Evolutionary conservation across 2,888 invertebrate species (phyloP).

Genomic region (Blastobasis lacticolella): DNA sequence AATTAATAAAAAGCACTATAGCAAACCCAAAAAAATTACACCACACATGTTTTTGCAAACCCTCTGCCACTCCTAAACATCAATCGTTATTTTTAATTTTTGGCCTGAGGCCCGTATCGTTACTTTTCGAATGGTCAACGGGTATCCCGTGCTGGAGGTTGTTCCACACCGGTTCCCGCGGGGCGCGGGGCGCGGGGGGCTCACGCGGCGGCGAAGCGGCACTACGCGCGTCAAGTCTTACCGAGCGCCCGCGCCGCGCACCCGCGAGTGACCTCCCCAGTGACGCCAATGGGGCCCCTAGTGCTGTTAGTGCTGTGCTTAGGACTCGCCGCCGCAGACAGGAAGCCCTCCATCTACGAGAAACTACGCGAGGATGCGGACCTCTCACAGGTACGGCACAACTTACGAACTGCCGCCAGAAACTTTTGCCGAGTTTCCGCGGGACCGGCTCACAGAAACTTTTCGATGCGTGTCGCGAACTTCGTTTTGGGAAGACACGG

Average conservation of each 20-base stretch:
- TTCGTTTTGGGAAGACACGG: no score
- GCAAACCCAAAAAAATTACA: background rate
- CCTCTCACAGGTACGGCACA: conserved; percentile 77
- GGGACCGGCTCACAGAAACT: no score
- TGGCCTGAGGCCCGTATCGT: background rate
- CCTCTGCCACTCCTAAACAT: background rate
- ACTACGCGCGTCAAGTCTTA: conserved; percentile 50
- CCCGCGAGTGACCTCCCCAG: background rate
- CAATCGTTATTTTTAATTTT: no score
- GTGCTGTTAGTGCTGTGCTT: conserved; percentile 55
- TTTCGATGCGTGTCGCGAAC: no score
- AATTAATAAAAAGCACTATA: background rate
- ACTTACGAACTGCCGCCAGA: conserved; percentile 25
- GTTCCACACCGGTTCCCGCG: conserved; percentile 21
- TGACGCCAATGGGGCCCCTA: conserved; percentile 21
- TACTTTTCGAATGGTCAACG: conserved; percentile 45
- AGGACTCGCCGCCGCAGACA: conserved; percentile 42
- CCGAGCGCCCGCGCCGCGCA: conserved; percentile 29
- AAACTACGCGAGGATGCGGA: conserved; percentile 78
- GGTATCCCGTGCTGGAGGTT: conserved; percentile 22
- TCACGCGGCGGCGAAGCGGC: conserved; percentile 28
- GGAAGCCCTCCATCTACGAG: conserved; percentile 73
- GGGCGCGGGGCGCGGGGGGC: conserved; percentile 45
- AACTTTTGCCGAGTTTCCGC: no score
- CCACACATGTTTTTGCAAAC: background rate